Evolutionary conservation across 2,888 invertebrate genomes (phyloP), one percentile per base, ranked within the genome.

Genomic region (Griposia aprilina): DNA sequence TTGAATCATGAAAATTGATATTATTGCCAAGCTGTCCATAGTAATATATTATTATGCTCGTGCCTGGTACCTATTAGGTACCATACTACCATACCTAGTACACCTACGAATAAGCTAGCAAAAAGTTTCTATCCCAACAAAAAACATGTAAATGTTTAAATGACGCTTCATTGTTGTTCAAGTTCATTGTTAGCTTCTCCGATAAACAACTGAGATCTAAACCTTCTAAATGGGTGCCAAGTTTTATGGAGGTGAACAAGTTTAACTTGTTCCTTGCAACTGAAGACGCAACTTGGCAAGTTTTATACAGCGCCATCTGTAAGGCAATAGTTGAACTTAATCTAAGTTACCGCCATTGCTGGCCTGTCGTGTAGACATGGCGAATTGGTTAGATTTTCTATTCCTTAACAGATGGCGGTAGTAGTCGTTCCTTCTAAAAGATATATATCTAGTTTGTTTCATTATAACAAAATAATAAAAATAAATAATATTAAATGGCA

Each of bases 361-460:
- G 45, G 41, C 41, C 45, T 45, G 45, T 13, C 2, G 0, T 20
- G 17, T n/a, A 23, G 41, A 11, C 45, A 17, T 15, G 20, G 50
- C 6, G 17, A 63, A 48, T 15, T 4, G 6, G 20, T 45, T 26
- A 73, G 36, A 73, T 48, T 55, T 48, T 7, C 62, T 63, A 62
- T 66, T 62, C 1, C 5, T 2, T 15, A 62, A 62, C 8, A 83
- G 83, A 78, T 86, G 83, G 87, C 72, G 30, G 1, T 63, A 62
- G 30, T 5, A 81, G 55, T 45, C 20, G 6, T 50, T n/a, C 7
- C 5, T 41, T 2, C 41, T 7, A 45, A 45, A 45, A 45, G 45
- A 45, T 10, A 41, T 4, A 2, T 45, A 45, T 0, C 0, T 10
- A 45, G 10, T 45, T 41, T 10, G 45, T 45, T 45, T 45, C 10